These are phyloP conservation scores for Heliocidaris tuberculata DNA, from an alignment of 35 echinoderm and acorn worm species.

Conservation along the genomic window DNA sequence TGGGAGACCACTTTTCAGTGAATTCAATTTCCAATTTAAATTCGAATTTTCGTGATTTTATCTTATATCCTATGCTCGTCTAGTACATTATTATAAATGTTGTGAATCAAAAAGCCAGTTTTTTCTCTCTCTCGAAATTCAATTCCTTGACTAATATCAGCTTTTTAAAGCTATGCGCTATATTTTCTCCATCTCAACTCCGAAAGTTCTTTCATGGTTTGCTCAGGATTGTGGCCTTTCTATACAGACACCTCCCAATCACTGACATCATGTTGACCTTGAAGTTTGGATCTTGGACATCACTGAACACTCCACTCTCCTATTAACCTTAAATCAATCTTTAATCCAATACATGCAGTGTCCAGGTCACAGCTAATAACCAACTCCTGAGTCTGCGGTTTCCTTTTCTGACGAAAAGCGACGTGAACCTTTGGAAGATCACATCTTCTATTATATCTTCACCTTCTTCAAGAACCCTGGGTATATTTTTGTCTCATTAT, in stretches of 20 bases:
- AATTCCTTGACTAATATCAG: too few relatives aligned
- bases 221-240: not conserved
- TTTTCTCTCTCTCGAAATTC: too few relatives aligned
- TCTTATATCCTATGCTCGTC: too few relatives aligned
- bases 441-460: not conserved
- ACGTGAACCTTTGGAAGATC: not conserved
- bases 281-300: not conserved
- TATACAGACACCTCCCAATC: not conserved
- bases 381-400: not conserved
- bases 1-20: too few relatives aligned
- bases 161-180: too few relatives aligned
- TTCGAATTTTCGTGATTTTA: too few relatives aligned
- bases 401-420: not conserved
- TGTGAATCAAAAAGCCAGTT: too few relatives aligned
- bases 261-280: not conserved
- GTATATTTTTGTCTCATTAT: not conserved
- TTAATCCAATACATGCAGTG: not conserved
- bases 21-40: too few relatives aligned
- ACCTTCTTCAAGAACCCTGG: not conserved
- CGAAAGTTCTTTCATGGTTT: not conserved
- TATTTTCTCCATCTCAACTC: not conserved
- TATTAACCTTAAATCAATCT: conserved; percentile 19
- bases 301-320: not conserved
- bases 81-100: too few relatives aligned
- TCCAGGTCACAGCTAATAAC: not conserved